phyloP scores from a whole-genome alignment of 2,888 invertebrate genomes.

The Pseudeuparius sepicola region DNA sequence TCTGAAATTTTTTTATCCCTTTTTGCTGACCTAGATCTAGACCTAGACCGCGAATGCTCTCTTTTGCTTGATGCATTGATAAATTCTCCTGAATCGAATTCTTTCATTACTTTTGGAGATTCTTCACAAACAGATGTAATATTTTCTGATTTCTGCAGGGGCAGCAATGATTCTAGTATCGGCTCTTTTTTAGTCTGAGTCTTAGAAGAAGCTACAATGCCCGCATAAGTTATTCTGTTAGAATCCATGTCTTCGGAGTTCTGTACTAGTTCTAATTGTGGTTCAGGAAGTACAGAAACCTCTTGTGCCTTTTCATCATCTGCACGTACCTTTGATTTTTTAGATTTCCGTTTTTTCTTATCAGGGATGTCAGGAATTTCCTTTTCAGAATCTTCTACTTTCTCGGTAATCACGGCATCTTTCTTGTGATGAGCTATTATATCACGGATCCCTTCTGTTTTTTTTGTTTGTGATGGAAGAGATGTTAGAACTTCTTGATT shows the following conservation, averaged over 20 bases:
- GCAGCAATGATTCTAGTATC: neutral
- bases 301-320: neutral
- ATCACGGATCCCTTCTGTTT: no score
- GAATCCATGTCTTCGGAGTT: conserved; percentile 9
- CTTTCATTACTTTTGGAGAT: conserved; percentile 4
- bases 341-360: conserved; percentile 13
- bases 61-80: conserved; percentile 26
- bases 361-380: conserved; percentile 6
- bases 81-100: conserved; percentile 28
- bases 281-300: conserved; percentile 1
- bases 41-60: conserved; percentile 30
- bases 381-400: conserved; percentile 8
- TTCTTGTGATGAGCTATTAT: neutral
- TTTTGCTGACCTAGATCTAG: no score
- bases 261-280: conserved; percentile 12
- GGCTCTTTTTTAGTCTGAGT: no score
- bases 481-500: no score
- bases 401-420: conserved; percentile 3
- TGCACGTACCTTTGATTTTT: neutral
- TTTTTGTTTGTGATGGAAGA: no score
- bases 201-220: conserved; percentile 16
- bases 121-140: neutral
- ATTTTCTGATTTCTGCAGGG: conserved; percentile 4
- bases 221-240: conserved; percentile 16
- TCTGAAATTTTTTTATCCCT: no score